Evolutionary conservation across 2,113 vertebrate genomes (phyloP).

Genomic region (Cyrtonyx montezumae): DNA sequence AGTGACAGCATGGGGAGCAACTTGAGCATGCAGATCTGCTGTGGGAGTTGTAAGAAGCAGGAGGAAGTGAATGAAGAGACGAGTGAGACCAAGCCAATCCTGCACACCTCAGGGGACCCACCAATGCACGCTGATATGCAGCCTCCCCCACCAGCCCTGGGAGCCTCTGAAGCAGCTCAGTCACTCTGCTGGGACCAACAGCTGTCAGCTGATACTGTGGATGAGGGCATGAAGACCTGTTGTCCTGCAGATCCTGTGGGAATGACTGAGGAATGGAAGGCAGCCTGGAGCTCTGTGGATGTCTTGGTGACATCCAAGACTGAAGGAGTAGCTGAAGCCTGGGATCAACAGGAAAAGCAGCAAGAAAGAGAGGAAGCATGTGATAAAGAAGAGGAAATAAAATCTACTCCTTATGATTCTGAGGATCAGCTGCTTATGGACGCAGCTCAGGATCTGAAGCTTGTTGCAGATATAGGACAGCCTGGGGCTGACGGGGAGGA

Average conservation of each 20-base stretch:
- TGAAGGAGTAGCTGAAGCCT: neutral
- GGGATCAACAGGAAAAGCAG: neutral
- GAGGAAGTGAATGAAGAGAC: neutral
- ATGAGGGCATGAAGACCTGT: neutral
- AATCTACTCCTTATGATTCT: accelerated
- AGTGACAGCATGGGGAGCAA: neutral
- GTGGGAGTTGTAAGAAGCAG: neutral
- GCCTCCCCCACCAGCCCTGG: neutral
- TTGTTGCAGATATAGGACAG: neutral
- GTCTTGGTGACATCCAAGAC: neutral
- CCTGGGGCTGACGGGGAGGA: neutral
- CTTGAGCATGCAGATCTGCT: neutral
- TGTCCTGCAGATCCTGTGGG: neutral
- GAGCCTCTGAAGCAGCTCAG: neutral
- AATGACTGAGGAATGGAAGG: neutral
- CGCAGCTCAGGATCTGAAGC: neutral
- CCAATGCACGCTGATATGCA: accelerated
- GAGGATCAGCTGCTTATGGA: neutral
- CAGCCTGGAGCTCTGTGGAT: neutral
- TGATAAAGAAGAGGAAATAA: accelerated
- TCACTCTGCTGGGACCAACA: accelerated
- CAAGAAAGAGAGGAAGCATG: neutral
- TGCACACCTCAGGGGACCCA: neutral
- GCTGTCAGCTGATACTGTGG: neutral
- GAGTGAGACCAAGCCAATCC: neutral